Evolutionary conservation across 2,113 vertebrate genomes (phyloP).

Genomic region (Eleginops maclovinus): DNA sequence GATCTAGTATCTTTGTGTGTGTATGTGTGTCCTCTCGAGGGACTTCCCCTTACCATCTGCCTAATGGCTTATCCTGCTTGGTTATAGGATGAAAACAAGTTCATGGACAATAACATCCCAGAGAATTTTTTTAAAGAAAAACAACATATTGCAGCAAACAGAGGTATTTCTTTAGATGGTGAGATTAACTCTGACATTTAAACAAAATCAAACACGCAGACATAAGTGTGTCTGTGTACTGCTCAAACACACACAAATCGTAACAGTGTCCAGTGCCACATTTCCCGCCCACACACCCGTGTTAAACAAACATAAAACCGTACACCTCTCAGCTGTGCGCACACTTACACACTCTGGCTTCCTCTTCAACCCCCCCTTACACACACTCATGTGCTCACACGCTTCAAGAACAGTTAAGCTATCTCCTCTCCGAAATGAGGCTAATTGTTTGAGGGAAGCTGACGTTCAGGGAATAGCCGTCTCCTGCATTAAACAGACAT

Average conservation of each 20-base stretch:
- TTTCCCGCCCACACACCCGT: conserved; percentile 16
- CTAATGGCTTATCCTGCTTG: conserved; percentile 81
- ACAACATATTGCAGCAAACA: conserved; percentile 22
- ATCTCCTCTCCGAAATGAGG: conserved; percentile 43
- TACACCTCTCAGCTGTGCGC: conserved; percentile 33
- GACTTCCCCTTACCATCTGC: conserved; percentile 83
- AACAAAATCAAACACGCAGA: conserved; percentile 9
- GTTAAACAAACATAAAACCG: conserved; percentile 49
- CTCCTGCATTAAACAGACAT: conserved; percentile 72
- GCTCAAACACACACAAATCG: conserved; percentile 1
- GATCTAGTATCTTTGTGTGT: conserved; percentile 58
- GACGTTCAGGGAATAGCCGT: conserved; percentile 40
- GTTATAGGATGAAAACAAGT: conserved; percentile 80
- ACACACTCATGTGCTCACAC: conserved; percentile 1
- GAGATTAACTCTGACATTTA: conserved; percentile 27
- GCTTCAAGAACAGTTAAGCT: conserved; percentile 23
- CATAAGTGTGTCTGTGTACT: not conserved
- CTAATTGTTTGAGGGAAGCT: conserved; percentile 69
- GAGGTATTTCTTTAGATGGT: conserved; percentile 1
- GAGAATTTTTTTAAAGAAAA: conserved; percentile 16
- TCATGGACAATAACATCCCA: conserved; percentile 71
- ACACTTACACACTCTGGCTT: conserved; percentile 8
- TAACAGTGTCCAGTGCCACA: conserved; percentile 34
- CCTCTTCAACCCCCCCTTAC: not conserved
- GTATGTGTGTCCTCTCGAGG: conserved; percentile 65